Base-by-base conservation (phyloP, 1,140 invertebrate species). In the Macrotrachela quadricornifera region DNA sequence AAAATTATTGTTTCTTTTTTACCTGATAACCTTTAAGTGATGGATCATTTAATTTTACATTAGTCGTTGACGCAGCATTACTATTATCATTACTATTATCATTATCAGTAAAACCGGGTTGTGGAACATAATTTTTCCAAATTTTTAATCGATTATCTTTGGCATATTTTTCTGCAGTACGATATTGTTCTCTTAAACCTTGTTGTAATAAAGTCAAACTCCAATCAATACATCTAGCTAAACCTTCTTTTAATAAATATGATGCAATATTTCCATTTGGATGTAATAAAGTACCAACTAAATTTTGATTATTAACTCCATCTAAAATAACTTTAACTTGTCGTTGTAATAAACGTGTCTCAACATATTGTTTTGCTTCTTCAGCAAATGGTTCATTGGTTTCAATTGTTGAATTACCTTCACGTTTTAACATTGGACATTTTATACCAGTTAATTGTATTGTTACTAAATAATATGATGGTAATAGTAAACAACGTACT, bases 201-300 rank as follows among this genome's bases (percentile, higher is more conserved):
- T 71, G 71, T 44, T 82, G 82, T 61, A 88, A 83, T 40, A 82
- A 79, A 21, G 67, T 81, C 68, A 97, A 82, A 10, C 85, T 90
- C 88, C 88, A 94, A 65, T 96, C 90, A n/a, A 95, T 85, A 64
- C 88, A 95, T 63, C 79, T 80, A 0, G 87, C 92, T 62, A 91
- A 86, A 18, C 92, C 91, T 71, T 92, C 82, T 57, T 71, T 77
- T 48, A 99, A 64, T 42, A 99, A 71, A 44, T 80, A 74, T 64
- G 94, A 90, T 0, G 92, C 88, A 69, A 99, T 97, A 63, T 95
- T 95, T 56, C 82, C 81, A 64, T 77, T 79, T 75, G 80, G 61
- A 15, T 69, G 69, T 17, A 38, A 58, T 18, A 61, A 59, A 44
- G 37, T 57, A 16, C 47, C 50, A 14, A 51, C 17, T 38, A 55